phyloP scores from a whole-genome alignment of 2,113 vertebrate genomes.

The Hippolais icterina region DNA sequence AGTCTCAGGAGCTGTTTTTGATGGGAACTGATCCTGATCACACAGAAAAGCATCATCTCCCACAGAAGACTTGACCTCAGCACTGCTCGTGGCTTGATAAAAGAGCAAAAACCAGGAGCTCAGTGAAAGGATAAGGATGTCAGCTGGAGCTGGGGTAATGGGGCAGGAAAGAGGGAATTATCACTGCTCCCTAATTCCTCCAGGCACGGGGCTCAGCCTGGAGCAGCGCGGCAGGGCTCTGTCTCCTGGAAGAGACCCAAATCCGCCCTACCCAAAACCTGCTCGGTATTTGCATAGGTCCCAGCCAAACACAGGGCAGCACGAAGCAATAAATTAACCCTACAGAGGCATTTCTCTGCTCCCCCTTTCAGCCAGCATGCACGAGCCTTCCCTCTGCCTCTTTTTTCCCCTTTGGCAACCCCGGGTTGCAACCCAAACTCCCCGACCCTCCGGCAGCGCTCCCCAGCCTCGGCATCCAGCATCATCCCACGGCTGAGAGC shows the following conservation, averaged over 20 bases:
- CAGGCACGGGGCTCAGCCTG: background rate
- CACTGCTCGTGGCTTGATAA: accelerated
- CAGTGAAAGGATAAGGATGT: background rate
- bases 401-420: background rate
- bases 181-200: background rate
- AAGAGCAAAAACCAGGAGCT: accelerated
- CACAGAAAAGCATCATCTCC: background rate
- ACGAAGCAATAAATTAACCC: background rate
- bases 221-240: background rate
- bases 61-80: background rate
- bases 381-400: accelerated
- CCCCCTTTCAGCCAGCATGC: background rate
- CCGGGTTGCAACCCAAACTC: background rate
- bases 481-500: background rate
- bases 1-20: background rate
- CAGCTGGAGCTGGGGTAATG: background rate
- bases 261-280: background rate
- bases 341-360: background rate
- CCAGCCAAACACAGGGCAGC: constrained; percentile 5
- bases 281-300: background rate
- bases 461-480: background rate
- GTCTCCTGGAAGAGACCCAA: background rate
- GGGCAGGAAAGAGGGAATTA: background rate
- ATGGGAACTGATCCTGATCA: background rate
- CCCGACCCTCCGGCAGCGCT: background rate